Base-by-base conservation (phyloP, 2,113 vertebrate species). In the Dromiciops gliroides region DNA sequence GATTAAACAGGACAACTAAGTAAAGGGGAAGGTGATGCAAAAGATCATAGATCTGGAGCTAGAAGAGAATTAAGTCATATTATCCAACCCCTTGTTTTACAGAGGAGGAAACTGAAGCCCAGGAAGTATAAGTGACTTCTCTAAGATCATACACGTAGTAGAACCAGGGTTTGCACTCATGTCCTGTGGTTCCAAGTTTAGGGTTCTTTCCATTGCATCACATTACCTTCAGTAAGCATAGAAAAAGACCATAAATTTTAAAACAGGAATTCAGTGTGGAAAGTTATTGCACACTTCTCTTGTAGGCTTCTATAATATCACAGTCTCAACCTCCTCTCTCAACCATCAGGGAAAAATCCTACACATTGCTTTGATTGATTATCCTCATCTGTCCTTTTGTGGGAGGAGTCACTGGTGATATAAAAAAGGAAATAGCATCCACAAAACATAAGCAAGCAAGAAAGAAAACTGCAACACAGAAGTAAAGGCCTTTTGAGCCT, bases 81-180 rank as follows among this genome's bases (percentile, higher is more conserved):
- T 8, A 8, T 53, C 52, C 25, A 53, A 14, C 56, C 28, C 3
- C 31, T 67, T 11, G 14, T 67, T 67, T 67, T 67, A 67, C 31
- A 37, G 11, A 37, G 56, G 44, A 90, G 51, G 67, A 95, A 91
- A 89, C 23, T 89, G 89, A 94, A 91, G 24, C 47, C 52, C 56
- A 67, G 53, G 91, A 14, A 89, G 24, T 22, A 75, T 91, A 94
- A 53, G 24, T 89, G 48, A 83, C 75, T 96, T 93, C 19, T 51
- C 89, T 19, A 48, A 22, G 44, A 49, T 95, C n/a, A 93, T 9
- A 89, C 49, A 95, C 26, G 31, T 95, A 67, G 2, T 94, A 48
- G 94, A 94, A 28, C 75, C 93, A 11, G 60, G 5, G 75, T 48
- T 88, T 96, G 0, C 89, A n/a, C 93, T 3, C 83, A 52, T 10